Evolutionary conservation across 2,888 invertebrate species (phyloP).

Genomic region (Rosalia funebris): DNA sequence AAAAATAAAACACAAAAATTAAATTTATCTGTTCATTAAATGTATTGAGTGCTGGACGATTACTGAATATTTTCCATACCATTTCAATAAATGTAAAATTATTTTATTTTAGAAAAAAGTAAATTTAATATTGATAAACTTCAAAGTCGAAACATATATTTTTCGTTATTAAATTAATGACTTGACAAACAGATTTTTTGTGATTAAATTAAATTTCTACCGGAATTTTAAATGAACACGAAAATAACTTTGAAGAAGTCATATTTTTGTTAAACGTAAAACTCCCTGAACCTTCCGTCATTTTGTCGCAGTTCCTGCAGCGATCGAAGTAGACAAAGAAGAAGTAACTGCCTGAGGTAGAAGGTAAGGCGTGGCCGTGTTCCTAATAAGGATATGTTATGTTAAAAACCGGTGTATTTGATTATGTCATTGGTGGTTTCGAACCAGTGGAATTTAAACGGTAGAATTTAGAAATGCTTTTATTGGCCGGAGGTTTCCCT

Average conservation of each 20-base stretch:
- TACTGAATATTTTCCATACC: too few species aligned
- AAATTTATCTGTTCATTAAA: too few species aligned
- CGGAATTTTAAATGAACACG: not conserved
- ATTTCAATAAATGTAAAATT: not conserved
- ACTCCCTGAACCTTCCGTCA: constrained; percentile 4
- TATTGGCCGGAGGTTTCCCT: not conserved
- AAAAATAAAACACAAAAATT: too few species aligned
- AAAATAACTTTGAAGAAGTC: not conserved
- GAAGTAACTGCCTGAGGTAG: constrained; percentile 21
- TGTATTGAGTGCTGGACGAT: too few species aligned
- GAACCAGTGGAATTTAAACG: constrained; percentile 36
- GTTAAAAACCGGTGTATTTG: constrained; percentile 46
- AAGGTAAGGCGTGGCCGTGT: constrained; percentile 53
- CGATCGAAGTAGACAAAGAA: constrained; percentile 60
- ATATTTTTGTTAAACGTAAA: not conserved
- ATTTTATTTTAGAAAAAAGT: not conserved
- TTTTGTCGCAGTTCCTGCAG: constrained; percentile 43
- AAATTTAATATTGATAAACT: not conserved
- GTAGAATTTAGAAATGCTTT: constrained; percentile 19
- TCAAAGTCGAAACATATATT: not conserved
- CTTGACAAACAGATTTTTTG: not conserved
- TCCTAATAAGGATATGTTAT: constrained; percentile 42
- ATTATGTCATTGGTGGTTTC: constrained; percentile 42
- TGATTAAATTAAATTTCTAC: not conserved
- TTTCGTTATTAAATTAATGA: not conserved